phyloP scores from a whole-genome alignment of 2,797 vertebrate species.

The Lepilemur septentrionalis region DNA sequence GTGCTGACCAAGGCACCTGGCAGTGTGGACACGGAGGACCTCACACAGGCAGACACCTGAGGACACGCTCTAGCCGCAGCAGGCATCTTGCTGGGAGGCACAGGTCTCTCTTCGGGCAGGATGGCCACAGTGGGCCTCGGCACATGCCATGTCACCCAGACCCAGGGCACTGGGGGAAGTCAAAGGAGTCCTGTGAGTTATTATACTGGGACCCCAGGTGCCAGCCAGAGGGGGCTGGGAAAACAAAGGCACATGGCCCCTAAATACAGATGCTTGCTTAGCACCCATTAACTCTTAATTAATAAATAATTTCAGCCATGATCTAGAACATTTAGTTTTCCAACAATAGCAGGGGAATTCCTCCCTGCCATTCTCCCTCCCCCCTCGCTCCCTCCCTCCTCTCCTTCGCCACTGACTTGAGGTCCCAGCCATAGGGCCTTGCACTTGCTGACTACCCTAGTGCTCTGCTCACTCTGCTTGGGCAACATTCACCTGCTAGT shows the following conservation, averaged over 20 bases:
- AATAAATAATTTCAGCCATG: too few species aligned
- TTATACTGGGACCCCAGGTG: not conserved
- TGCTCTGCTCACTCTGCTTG: not conserved
- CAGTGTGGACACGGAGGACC: not conserved
- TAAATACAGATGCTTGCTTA: not conserved
- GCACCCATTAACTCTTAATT: not conserved
- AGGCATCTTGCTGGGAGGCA: not conserved
- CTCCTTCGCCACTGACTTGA: not conserved
- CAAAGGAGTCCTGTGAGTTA: not conserved
- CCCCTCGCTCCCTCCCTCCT: not conserved
- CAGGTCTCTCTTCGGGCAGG: not conserved
- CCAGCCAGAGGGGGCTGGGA: not conserved
- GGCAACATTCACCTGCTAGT: not conserved
- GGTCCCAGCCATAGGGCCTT: not conserved
- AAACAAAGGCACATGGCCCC: not conserved
- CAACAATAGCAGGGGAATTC: not conserved
- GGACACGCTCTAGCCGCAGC: not conserved
- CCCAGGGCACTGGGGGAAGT: not conserved
- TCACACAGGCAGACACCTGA: fast-evolving
- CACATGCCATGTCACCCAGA: not conserved
- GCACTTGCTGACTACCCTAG: too few species aligned
- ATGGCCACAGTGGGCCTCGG: not conserved
- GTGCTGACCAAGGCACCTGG: not conserved
- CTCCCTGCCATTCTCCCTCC: too few species aligned
- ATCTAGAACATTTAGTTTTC: not conserved